Conservation (phyloP, 2,888 invertebrate species). For the Patella pellucida region DNA sequence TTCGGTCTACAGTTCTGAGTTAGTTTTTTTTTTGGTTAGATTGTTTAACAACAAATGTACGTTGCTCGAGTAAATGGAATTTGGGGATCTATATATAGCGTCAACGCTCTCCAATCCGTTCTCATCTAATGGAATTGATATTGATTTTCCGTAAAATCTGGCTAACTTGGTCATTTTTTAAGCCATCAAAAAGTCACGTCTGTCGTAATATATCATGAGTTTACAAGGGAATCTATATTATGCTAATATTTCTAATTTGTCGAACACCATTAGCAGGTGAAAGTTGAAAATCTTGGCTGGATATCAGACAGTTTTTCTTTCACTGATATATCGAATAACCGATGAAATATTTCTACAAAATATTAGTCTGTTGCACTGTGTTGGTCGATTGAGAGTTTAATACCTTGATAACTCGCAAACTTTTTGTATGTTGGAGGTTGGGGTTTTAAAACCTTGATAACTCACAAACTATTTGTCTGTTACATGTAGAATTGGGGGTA, state of each 20-base stretch:
- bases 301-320: neutral
- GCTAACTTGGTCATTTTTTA: conserved; percentile 7
- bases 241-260: conserved; percentile 5
- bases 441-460: too few species aligned
- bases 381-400: neutral
- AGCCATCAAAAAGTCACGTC: conserved; percentile 2
- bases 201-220: conserved; percentile 1
- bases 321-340: too few species aligned
- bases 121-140: conserved; percentile 2
- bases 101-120: neutral
- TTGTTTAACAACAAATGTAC: neutral
- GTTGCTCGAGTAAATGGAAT: neutral
- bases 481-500: too few species aligned
- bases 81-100: conserved; percentile 1
- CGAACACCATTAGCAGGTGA: neutral
- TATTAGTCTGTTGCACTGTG: too few species aligned
- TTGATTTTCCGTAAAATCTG: neutral
- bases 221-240: neutral
- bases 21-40: too few species aligned
- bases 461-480: too few species aligned
- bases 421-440: too few species aligned
- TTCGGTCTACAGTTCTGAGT: neutral
- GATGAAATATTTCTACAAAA: too few species aligned
- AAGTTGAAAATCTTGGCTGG: too few species aligned
- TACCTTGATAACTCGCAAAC: neutral